Base-by-base conservation (phyloP, 2,888 invertebrate genomes). In the Drosophila conformis region DNA sequence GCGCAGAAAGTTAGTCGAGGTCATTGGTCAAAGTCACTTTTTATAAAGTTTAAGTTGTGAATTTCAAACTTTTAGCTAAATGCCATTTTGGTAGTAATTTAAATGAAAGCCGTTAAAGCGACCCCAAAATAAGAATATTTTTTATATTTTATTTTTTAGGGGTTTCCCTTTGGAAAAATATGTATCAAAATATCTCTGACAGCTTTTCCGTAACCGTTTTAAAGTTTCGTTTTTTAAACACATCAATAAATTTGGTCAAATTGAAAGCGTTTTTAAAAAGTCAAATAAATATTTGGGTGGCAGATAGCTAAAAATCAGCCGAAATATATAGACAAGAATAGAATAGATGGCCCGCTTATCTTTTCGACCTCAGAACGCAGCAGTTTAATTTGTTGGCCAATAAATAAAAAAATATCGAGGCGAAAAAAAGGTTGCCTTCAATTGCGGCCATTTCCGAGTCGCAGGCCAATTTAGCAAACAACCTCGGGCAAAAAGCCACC, bases 381-480 rank as follows among this genome's bases (percentile, higher is more conserved):
- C 61, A 35, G 70, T 75, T 74, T 77, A 69, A 77, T 78, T 78
- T 85, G 81, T 74, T 76, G 85, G 51, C 21, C 73, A 69, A 73
- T 82, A 84, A 85, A 84, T 72, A 80, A 65, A 86, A 57, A 59
- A 59, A 53, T 38, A 46, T 46, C 15, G 25, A 29, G 51, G 59
- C 49, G 6, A 54, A 35, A 52, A 53, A 59, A 62, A 64, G 36
- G 56, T 76, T 76, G 80, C 58, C 87, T 81, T 81, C 72, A 87
- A 87, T 78, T 83, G 57, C 68, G 59, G 75, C 78, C 84, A 78
- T 86, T 82, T 81, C 69, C 67, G 72, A 80, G 75, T 62, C 78
- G 18, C 49, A 63, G 62, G 62, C 78, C 73, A 77, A 72, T 77
- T 64, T 62, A 51, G 58, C 49, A 71, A 71, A 68, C 21, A 68